Base-by-base conservation (phyloP, 1,140 invertebrate genomes). In the Drosophila auraria region DNA sequence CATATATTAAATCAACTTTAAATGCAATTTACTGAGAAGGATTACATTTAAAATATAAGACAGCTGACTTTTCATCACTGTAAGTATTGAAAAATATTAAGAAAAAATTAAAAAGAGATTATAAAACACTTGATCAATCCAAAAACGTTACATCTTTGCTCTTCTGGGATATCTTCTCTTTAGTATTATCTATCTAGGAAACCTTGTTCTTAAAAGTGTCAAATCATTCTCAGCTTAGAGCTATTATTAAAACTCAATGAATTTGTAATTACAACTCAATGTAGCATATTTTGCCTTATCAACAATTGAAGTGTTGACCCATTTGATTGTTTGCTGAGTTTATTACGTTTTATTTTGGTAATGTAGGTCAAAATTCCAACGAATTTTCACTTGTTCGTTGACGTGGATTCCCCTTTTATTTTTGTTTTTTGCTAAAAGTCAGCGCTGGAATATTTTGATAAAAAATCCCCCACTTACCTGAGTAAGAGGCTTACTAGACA, bases 401-500 rank as follows among this genome's bases (percentile, higher is more conserved):
- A 17, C 8, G 27, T 38, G 23, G 11, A 60, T 45, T 54, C 27
- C 36, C 45, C 20, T 27, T 25, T 58, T 49, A 17, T 33, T 60
- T 15, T 9, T 36, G 25, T 36, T 25, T 33, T 23, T 33, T 44
- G 9, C n/a, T 5, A 27, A 14, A 42, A 25, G 44, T 17, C 23
- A 12, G 33, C 3, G 3, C 49, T 14, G 60, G 12, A 38, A 50
- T 56, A 20, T 36, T 49, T 64, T 45, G 25, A 44, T 23, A 59
- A 40, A 25, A 25, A 42, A 8, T 14, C 65, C 40, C 49, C 20
- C 42, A 15, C 33, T 50, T 40, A 50, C 51, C 51, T 33, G 42
- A 68, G 54, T 57, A 78, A 78, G 74, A 78, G 74, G 75, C 75
- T 78, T 57, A 78, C 38, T 47, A 49, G 47, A 58, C 74, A 77